Evolutionary conservation across 2,113 vertebrate species (phyloP).

Genomic region (Oreocharis arfaki): DNA sequence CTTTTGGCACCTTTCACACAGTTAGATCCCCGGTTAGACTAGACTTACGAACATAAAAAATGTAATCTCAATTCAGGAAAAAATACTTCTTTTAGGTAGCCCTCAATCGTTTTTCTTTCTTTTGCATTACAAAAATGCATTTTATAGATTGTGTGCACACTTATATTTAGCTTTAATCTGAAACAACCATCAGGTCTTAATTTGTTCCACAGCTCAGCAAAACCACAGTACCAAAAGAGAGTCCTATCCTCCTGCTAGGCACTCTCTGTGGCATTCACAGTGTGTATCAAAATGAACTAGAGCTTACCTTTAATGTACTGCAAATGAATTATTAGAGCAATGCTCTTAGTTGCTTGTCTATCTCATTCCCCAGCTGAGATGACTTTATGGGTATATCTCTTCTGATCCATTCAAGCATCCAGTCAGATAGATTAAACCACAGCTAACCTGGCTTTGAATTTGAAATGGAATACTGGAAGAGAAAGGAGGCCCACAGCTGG

Average conservation of each 20-base stretch:
- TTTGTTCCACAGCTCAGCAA: background rate
- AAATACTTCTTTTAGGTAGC: background rate
- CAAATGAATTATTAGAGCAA: background rate
- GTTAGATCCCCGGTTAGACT: background rate
- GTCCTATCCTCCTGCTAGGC: background rate
- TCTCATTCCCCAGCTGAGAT: background rate
- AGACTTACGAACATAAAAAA: background rate
- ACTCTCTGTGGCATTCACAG: background rate
- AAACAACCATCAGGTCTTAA: background rate
- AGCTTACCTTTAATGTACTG: background rate
- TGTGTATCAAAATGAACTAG: background rate
- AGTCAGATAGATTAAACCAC: background rate
- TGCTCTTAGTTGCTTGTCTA: background rate
- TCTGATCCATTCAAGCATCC: background rate
- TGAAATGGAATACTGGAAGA: background rate
- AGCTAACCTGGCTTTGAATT: background rate
- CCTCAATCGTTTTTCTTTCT: background rate
- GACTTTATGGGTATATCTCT: background rate
- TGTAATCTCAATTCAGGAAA: background rate
- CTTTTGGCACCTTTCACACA: background rate
- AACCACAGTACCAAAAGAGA: background rate
- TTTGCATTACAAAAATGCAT: background rate
- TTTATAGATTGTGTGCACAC: background rate
- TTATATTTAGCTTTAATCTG: background rate
- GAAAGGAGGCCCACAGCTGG: background rate